Conservation (phyloP, 2,797 vertebrate species). For the Darevskia mixta region DNA sequence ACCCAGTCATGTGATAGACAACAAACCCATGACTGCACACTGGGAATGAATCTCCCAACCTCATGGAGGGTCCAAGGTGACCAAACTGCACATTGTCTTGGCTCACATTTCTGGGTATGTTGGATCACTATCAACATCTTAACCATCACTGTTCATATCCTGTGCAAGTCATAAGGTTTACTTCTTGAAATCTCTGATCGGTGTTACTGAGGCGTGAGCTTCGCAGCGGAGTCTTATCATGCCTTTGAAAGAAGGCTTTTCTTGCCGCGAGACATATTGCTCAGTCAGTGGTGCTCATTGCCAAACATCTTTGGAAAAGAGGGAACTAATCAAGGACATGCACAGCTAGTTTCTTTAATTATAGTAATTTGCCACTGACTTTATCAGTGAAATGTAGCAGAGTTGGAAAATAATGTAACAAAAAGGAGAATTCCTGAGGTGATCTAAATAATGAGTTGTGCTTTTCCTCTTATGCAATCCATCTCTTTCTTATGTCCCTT, state of each 20-base stretch:
- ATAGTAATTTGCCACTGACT: conserved; percentile 73
- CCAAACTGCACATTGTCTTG: neutral
- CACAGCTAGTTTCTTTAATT: conserved; percentile 81
- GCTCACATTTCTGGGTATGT: neutral
- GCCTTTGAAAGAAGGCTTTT: conserved; percentile 33
- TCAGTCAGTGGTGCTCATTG: conserved; percentile 20
- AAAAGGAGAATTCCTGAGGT: conserved; percentile 61
- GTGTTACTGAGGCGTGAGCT: conserved; percentile 45
- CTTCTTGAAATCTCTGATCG: conserved; percentile 20
- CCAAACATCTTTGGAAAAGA: conserved; percentile 35
- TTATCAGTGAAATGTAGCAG: conserved; percentile 80
- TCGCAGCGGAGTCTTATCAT: conserved; percentile 24
- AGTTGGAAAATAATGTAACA: conserved; percentile 71
- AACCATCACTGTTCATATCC: neutral
- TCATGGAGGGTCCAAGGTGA: too few relatives aligned
- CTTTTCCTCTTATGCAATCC: conserved; percentile 57
- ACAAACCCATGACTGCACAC: too few relatives aligned
- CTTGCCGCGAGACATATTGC: conserved; percentile 36
- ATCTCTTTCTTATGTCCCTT: conserved; percentile 57
- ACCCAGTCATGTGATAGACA: too few relatives aligned
- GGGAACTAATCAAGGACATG: conserved; percentile 71
- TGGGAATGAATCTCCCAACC: too few relatives aligned
- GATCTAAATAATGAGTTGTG: conserved; percentile 68
- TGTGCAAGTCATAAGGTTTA: conserved; percentile 34
- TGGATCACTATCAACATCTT: neutral